Conservation (phyloP, 2,113 vertebrate genomes). For the Pardalotus punctatus region DNA sequence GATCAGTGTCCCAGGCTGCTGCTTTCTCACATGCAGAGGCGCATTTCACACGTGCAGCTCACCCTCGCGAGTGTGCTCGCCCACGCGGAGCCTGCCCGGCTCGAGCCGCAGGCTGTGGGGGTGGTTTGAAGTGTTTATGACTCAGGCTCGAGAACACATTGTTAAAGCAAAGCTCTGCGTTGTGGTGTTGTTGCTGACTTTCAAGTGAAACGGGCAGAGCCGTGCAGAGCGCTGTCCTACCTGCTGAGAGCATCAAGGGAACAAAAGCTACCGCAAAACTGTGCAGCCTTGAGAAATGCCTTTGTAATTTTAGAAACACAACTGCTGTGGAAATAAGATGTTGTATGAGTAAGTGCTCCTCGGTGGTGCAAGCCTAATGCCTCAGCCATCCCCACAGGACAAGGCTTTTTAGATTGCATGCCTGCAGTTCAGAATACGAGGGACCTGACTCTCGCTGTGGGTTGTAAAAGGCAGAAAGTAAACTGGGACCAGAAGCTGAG, state of each 20-base stretch:
- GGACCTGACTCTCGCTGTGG: background rate
- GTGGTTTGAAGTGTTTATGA: slow-evolving; percentile 4
- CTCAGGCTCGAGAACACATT: slow-evolving; percentile 15
- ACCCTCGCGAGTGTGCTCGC: background rate
- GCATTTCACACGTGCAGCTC: background rate
- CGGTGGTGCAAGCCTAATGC: background rate
- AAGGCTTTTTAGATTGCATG: background rate
- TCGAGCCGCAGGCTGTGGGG: slow-evolving; percentile 9
- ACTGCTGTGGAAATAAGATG: background rate
- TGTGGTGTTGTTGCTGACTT: background rate
- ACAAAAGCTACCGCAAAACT: background rate
- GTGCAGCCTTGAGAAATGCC: background rate
- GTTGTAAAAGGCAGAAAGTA: background rate
- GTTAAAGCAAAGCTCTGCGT: background rate
- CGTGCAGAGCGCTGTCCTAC: background rate
- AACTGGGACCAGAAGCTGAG: background rate
- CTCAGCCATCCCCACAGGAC: background rate
- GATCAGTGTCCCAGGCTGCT: background rate
- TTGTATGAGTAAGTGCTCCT: background rate
- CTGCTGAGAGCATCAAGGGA: slow-evolving; percentile 3
- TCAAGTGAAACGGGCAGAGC: background rate
- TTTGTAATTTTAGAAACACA: slow-evolving; percentile 9
- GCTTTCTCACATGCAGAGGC: background rate
- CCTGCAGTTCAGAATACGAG: background rate
- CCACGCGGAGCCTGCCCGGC: background rate